These are phyloP conservation scores for Morphnarchus princeps DNA, from an alignment of 2,113 vertebrate species.

Conservation along the genomic window DNA sequence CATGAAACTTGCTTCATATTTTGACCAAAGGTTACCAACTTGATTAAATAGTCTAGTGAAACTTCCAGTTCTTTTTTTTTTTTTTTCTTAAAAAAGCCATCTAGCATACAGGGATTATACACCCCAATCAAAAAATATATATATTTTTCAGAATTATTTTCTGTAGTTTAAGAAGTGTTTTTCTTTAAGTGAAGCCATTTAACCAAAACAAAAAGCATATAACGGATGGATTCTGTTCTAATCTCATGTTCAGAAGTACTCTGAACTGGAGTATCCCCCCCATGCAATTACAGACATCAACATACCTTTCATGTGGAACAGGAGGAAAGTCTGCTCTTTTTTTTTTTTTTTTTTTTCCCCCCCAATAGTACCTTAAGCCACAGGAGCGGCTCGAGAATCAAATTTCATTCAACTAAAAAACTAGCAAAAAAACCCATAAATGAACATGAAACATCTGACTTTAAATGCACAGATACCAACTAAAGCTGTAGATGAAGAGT, in stretches of 20 bases:
- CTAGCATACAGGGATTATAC: background rate
- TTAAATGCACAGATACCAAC: constrained; percentile 45
- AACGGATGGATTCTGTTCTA: constrained; percentile 1
- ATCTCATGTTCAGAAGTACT: background rate
- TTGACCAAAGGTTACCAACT: constrained; percentile 6
- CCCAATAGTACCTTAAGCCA: background rate
- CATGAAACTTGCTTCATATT: background rate
- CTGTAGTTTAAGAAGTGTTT: background rate
- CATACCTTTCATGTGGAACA: background rate
- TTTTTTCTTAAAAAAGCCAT: background rate
- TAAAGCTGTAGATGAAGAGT: constrained; percentile 47
- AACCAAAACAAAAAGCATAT: constrained; percentile 22
- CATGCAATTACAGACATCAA: background rate
- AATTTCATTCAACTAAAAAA: constrained; percentile 25
- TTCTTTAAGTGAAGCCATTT: constrained; percentile 2
- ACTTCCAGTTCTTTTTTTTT: background rate
- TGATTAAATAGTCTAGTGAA: background rate
- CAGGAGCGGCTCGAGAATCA: background rate
- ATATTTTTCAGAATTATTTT: background rate
- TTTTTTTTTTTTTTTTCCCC: too few species aligned
- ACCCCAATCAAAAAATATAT: background rate
- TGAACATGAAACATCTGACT: constrained; percentile 38
- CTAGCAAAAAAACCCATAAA: background rate
- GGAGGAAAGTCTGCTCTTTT: background rate
- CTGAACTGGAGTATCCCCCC: background rate